These are phyloP conservation scores for Silurus aristotelis DNA, from an alignment of 2,797 vertebrate species.

Conservation along the genomic window DNA sequence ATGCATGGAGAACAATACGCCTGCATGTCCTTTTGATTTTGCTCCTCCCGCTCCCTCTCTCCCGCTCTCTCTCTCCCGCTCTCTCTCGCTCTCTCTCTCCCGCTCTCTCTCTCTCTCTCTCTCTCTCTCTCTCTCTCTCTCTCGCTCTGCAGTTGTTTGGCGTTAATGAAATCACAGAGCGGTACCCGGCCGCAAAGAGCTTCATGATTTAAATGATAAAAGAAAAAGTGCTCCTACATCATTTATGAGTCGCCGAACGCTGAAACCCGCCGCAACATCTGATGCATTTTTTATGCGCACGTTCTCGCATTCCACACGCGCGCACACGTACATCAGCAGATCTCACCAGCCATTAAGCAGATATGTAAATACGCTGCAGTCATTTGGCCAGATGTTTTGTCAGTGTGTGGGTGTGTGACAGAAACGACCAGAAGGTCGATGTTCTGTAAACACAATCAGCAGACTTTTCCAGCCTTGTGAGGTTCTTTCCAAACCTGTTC, in stretches of 20 bases:
- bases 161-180: constrained; percentile 52
- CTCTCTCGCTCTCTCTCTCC: background rate
- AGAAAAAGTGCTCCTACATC: constrained; percentile 71
- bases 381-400: constrained; percentile 28
- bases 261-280: constrained; percentile 50
- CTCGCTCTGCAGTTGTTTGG: constrained; percentile 36
- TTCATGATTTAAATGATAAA: constrained; percentile 78
- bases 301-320: constrained; percentile 57
- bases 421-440: background rate
- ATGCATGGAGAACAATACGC: constrained; percentile 23
- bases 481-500: background rate
- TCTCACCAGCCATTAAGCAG: constrained; percentile 45
- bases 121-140: background rate
- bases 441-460: background rate
- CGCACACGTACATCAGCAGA: constrained; percentile 4
- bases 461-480: background rate
- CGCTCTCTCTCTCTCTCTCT: background rate
- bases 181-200: constrained; percentile 55
- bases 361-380: constrained; percentile 45
- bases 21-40: constrained; percentile 32
- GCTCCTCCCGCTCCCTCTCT: background rate
- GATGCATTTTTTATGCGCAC: constrained; percentile 51
- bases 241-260: constrained; percentile 69
- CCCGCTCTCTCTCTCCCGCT: too few species aligned
- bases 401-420: constrained; percentile 3